Evolutionary conservation across 2,888 invertebrate genomes (phyloP).

Genomic region (Disparrhopalites patrizii): DNA sequence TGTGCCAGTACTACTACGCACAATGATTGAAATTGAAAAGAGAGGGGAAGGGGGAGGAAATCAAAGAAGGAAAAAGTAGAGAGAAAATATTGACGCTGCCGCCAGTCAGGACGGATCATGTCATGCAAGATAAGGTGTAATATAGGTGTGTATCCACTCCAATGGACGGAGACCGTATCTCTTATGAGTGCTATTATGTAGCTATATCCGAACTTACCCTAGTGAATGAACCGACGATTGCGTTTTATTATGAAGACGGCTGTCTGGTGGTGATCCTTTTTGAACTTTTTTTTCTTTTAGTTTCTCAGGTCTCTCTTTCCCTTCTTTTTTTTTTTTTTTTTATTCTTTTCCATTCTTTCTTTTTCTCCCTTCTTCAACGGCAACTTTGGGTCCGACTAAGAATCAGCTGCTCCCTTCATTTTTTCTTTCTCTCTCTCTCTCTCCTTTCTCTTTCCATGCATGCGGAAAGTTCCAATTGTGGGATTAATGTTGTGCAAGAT

Average conservation of each 20-base stretch:
- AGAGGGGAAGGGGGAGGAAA: not conserved
- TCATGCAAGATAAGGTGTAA: too few relatives aligned
- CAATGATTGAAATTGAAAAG: too few relatives aligned
- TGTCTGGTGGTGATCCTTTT: not conserved
- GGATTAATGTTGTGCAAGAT: too few relatives aligned
- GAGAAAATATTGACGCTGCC: too few relatives aligned
- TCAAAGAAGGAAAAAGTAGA: not conserved
- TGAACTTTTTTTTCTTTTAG: not conserved
- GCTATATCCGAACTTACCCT: not conserved
- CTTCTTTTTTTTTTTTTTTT: not conserved
- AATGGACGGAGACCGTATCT: too few relatives aligned
- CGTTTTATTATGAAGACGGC: not conserved
- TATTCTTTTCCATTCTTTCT: not conserved
- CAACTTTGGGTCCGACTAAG: too few relatives aligned
- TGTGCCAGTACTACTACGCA: too few relatives aligned
- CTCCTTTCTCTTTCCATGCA: too few relatives aligned
- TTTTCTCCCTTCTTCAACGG: not conserved
- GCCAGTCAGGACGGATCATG: not conserved
- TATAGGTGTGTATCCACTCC: too few relatives aligned
- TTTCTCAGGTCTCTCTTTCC: not conserved
- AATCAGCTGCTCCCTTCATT: slow-evolving; percentile 3
- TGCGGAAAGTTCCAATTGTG: too few relatives aligned
- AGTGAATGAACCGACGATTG: slow-evolving; percentile 7
- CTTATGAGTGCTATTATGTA: too few relatives aligned
- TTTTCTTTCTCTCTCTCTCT: too few relatives aligned